Evolutionary conservation across 2,888 invertebrate species (phyloP), one percentile per base, ranked within the genome.

Genomic region (Trachelus tabidus): DNA sequence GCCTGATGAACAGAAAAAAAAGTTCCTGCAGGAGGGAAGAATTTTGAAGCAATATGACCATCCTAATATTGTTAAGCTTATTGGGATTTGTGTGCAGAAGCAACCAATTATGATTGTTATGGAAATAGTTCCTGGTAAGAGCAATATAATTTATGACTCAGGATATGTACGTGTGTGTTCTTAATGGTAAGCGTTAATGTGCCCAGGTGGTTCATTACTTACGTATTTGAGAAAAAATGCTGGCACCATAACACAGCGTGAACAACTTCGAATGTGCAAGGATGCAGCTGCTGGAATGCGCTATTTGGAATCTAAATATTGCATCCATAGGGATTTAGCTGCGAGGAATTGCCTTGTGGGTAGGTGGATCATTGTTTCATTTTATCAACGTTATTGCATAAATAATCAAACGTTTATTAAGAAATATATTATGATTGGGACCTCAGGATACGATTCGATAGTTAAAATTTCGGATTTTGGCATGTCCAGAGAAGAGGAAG

Each of bases 51-150:
- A 98, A 91, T 99, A 99, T 91, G 97, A 98, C 91, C 99, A 99
- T 92, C 97, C 98, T 0, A 99, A 99, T 92, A 97, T 99, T 83
- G 99, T 99, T 68, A 95, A 97, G 89, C 94, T 99, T 69, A 98
- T 98, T 85, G 99, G 99, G 37, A 98, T 99, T 86, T 99, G 98
- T 86, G 98, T 98, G 82, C 98, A 98, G 92, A 97, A 98, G 89
- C 98, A 98, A 88, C 99, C 99, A 0, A 98, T 99, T 79, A 98
- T 99, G 98, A 98, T 99, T 88, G 98, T 99, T 56, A 99, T 99
- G 99, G 99, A 99, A 93, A 94, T 98, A 81, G 98, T 98, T 73
- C 95, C 96, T 85, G 96, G 96, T 96, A 90, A 89, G 87, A 79
- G 69, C 12, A 68, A 75, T 73, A 73, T 76, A 76, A 75, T 82